Percentiles rank a stretch among this genome's conserved stretches.
phyloP scores from a whole-genome alignment of 64 coral and sea anemone species.

The Stichodactyla helianthus region DNA sequence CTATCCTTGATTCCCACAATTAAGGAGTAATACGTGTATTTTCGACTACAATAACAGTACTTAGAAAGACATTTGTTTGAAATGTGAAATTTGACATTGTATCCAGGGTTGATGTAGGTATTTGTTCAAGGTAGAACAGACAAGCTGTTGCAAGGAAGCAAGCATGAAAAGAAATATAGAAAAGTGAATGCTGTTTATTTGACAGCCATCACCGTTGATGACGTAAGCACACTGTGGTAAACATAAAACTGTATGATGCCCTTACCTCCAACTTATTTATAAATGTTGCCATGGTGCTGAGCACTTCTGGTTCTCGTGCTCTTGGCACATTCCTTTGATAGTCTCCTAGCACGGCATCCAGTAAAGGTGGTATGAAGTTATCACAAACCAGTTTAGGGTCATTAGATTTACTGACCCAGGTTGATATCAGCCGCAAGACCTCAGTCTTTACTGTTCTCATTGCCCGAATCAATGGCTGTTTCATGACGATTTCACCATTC shows the following conservation, averaged over 20 bases:
- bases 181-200: too few species aligned
- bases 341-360: slow-evolving; percentile 94
- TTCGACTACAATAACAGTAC: too few species aligned
- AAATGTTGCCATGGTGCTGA: slow-evolving; percentile 97
- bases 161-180: too few species aligned
- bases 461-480: slow-evolving; percentile 87
- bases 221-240: too few species aligned
- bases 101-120: too few species aligned
- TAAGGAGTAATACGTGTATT: too few species aligned
- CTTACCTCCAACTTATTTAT: slow-evolving; percentile 94
- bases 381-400: slow-evolving; percentile 97
- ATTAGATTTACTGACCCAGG: slow-evolving; percentile 93
- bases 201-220: too few species aligned
- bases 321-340: slow-evolving; percentile 94
- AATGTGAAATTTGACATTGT: too few species aligned
- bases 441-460: slow-evolving; percentile 99
- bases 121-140: too few species aligned
- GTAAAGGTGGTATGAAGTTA: slow-evolving; percentile 98
- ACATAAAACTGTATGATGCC: neutral
- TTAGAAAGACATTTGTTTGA: too few species aligned
- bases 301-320: slow-evolving; percentile 89
- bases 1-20: too few species aligned
- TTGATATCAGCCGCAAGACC: slow-evolving; percentile 86
- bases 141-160: too few species aligned
- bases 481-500: slow-evolving; percentile 89